Conservation (phyloP, 2,797 vertebrate species). For the Danio jaintianensis region DNA sequence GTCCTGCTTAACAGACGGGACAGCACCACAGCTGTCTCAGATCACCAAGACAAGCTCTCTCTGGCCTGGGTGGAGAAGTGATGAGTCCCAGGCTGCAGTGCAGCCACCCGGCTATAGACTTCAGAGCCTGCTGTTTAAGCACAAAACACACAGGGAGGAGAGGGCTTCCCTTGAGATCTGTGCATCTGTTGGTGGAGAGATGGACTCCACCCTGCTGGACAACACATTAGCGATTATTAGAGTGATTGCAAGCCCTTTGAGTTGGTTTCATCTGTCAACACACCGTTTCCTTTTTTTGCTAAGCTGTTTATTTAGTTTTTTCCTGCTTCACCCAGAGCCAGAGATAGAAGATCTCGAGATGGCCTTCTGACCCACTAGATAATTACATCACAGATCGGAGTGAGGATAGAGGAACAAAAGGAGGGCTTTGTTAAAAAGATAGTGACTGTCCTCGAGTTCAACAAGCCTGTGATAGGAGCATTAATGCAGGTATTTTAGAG, state of each 20-base stretch:
- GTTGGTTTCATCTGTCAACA: conserved; percentile 16
- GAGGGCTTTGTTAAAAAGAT: conserved; percentile 19
- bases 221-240: conserved; percentile 41
- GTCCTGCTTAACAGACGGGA: not conserved
- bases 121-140: conserved; percentile 35
- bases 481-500: not conserved
- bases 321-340: conserved; percentile 15
- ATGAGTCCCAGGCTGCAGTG: conserved; percentile 42
- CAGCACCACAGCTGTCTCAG: conserved; percentile 3
- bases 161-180: conserved; percentile 49
- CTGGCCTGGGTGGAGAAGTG: conserved; percentile 51
- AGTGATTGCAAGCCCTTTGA: conserved; percentile 10
- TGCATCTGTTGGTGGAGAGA: conserved; percentile 55
- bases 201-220: conserved; percentile 42
- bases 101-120: conserved; percentile 24
- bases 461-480: conserved; percentile 19
- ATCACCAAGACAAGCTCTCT: conserved; percentile 44
- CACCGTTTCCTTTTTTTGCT: not conserved
- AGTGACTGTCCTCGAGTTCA: not conserved
- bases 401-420: conserved; percentile 2
- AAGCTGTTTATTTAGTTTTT: conserved; percentile 45
- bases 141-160: conserved; percentile 41
- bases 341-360: conserved; percentile 37
- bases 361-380: conserved; percentile 15
- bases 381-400: conserved; percentile 2